Evolutionary conservation across 2,113 vertebrate species (phyloP), one percentile per base, ranked within the genome.

Genomic region (Passer montanus): DNA sequence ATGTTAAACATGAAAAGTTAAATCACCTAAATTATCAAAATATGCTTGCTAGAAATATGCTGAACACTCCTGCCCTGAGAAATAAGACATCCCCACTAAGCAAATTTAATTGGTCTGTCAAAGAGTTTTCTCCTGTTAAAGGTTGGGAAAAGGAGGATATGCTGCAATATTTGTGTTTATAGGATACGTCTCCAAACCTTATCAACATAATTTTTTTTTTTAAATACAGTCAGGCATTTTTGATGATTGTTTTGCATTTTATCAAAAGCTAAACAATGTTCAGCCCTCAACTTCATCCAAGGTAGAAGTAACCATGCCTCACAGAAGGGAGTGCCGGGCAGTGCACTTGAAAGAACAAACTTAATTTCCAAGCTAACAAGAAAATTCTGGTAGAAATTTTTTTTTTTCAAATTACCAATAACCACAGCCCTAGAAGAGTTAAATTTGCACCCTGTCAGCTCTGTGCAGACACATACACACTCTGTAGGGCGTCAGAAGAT

Each of bases 401-500:
- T 41, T 66, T 43, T 58, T 68, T 89, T 77, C 28, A 33, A 19
- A 4, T 75, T 80, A 44, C 31, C 41, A 47, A 47, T 26, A 78
- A 68, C 18, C 27, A 67, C 33, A 59, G 26, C 46, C 30, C 39
- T 52, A 74, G 18, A 64, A 63, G 33, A 77, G 55, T 44, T 66
- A 44, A 49, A 31, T 84, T 74, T 77, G 28, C n/a, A 62, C 6
- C 18, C 39, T n/a, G 14, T 22, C 39, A 49, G 19, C 56, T 53
- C 60, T 63, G 0, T 27, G 60, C 33, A 62, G 50, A 33, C 14
- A 24, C 19, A 14, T 7, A 18, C 0, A 0, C 20, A 26, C 0
- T 1, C 11, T 33, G 28, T 16, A 28, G 44, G 69, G 81, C 26
- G 43, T 35, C 66, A 75, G 69, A 74, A 30, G 30, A 31, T 10